Conservation (phyloP, 2,113 vertebrate genomes). For the Psephotus haematonotus region DNA sequence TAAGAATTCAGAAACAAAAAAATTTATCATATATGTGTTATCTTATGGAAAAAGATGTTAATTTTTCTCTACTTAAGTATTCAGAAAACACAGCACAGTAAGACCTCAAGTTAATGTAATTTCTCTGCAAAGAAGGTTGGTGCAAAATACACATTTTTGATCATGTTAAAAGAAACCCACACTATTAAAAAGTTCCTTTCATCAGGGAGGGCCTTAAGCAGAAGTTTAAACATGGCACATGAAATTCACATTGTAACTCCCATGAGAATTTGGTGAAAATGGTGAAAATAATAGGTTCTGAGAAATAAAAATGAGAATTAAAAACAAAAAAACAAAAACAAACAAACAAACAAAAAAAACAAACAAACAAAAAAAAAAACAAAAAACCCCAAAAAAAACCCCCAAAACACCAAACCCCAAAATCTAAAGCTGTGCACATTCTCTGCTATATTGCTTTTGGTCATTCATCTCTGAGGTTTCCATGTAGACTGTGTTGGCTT, state of each 20-base stretch:
- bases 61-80: neutral
- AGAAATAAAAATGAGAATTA: neutral
- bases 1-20: neutral
- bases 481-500: neutral
- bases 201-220: neutral
- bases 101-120: neutral
- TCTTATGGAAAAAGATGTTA: neutral
- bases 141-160: neutral
- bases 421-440: neutral
- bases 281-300: neutral
- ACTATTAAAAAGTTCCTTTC: neutral
- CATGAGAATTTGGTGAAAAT: neutral
- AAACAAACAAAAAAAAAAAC: too few relatives aligned
- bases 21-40: neutral
- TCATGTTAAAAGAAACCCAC: fast-evolving
- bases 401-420: neutral
- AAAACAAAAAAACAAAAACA: too few relatives aligned
- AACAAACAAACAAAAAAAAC: too few relatives aligned
- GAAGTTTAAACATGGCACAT: neutral
- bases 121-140: neutral
- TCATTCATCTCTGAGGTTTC: neutral
- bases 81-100: neutral
- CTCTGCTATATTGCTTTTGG: neutral
- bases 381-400: too few relatives aligned
- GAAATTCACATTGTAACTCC: neutral